Evolutionary conservation across 2,113 vertebrate species (phyloP), one percentile per base, ranked within the genome.

Genomic region (Aspidoscelis tigris): DNA sequence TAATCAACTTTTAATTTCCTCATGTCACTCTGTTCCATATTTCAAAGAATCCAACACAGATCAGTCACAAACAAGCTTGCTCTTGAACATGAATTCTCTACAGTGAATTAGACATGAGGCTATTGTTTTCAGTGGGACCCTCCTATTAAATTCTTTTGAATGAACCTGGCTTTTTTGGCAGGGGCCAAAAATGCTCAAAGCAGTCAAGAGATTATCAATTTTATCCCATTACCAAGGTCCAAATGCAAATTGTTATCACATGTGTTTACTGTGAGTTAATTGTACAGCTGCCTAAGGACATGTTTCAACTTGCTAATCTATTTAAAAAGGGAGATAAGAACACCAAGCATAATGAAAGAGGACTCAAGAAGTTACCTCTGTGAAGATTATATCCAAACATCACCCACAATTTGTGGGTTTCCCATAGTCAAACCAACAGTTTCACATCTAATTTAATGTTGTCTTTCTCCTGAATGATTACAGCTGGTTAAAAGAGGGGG

Each of bases 251-350:
- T 50, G 65, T 84, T 73, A 80, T 79, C 55, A 79, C 43, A 50
- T 74, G 70, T 85, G 76, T 79, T 84, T 85, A 80, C 69, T 64
- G 69, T 58, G 50, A 79, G 76, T 73, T 85, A 85, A 85, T 85
- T 80, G 70, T 74, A 41, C 21, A 74, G 77, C 70, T 74, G 55
- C 43, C 79, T 26, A 80, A 73, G n/a, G 64, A 85, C 77, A 84
- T 78, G 83, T 72, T 78, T 69, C 83, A 84, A 55, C 41, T 84
- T 72, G 76, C 58, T 78, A 72, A 78, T 84, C 76, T 72, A 50
- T 78, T 78, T 21, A 65, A 50, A 82, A 50, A 74, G 50, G n/a
- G 47, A 55, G 66, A 39, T 4, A 5, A 44, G 22, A 58, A 20
- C 24, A 61, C 53, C 24, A 58, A 18, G 50, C 24, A 55, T 26